A percentile compares a stretch with the other conserved stretches of the same genome.
Evolutionary conservation across 2,888 invertebrate genomes (phyloP).

Genomic region (Sussaba pulchella): DNA sequence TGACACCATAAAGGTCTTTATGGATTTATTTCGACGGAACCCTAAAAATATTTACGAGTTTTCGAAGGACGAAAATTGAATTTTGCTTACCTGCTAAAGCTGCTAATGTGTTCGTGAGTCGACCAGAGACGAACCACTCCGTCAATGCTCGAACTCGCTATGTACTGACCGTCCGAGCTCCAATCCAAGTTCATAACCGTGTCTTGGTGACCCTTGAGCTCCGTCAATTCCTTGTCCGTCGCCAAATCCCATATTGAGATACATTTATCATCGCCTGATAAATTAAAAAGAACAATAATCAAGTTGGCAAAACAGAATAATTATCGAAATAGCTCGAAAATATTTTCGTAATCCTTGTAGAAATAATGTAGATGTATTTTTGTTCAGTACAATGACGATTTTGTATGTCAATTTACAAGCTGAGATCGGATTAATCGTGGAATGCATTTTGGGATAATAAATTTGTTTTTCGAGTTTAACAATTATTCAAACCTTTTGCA

Average conservation of each 20-base stretch:
- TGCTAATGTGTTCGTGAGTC: constrained; percentile 77
- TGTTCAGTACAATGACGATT: background rate
- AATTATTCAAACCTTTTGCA: too few relatives aligned
- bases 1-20: too few relatives aligned
- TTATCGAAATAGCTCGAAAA: background rate
- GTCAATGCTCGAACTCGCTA: constrained; percentile 82
- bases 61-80: background rate
- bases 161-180: constrained; percentile 83
- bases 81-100: constrained; percentile 74
- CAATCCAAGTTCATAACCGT: constrained; percentile 83
- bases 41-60: background rate
- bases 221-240: constrained; percentile 79
- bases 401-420: too few relatives aligned
- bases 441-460: too few relatives aligned
- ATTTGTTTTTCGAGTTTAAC: too few relatives aligned
- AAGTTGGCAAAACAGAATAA: background rate
- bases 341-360: background rate
- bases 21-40: too few relatives aligned
- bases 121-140: constrained; percentile 81
- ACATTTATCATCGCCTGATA: constrained; percentile 78
- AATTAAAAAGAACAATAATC: constrained; percentile 27
- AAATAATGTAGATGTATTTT: background rate
- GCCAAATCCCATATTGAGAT: constrained; percentile 82
- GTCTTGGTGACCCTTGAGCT: constrained; percentile 82
- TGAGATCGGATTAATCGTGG: too few relatives aligned